Conservation (phyloP, 1,140 invertebrate genomes). For the Bombus breviceps region DNA sequence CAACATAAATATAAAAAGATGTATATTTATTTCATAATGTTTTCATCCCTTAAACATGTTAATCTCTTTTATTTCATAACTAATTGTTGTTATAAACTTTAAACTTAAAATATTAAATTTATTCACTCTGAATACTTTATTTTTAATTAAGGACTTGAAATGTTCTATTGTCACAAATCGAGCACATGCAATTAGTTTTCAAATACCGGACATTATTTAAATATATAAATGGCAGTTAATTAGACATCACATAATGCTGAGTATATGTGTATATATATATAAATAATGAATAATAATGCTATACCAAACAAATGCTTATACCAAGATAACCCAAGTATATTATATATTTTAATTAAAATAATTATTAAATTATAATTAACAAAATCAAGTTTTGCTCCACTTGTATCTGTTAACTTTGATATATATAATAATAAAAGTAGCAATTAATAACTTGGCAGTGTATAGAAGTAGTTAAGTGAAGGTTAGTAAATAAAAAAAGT, state of each 20-base stretch:
- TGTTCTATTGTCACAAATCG: conserved; percentile 33
- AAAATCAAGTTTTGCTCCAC: conserved; percentile 47
- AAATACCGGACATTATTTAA: conserved; percentile 29
- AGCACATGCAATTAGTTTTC: conserved; percentile 23
- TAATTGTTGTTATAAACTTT: background rate
- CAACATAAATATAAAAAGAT: conserved; percentile 6
- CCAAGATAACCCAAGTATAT: background rate
- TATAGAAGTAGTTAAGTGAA: conserved; percentile 67
- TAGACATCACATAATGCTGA: conserved; percentile 32
- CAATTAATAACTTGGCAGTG: conserved; percentile 77
- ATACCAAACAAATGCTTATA: conserved; percentile 20
- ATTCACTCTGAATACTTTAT: conserved; percentile 18
- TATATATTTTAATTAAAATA: conserved; percentile 33
- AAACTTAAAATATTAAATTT: conserved; percentile 11
- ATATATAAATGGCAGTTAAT: conserved; percentile 65
- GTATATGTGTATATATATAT: background rate
- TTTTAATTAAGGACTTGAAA: conserved; percentile 2
- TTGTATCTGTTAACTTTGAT: conserved; percentile 16
- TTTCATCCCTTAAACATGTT: too few relatives aligned
- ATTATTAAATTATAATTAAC: conserved; percentile 43
- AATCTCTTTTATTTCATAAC: too few relatives aligned
- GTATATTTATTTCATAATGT: background rate
- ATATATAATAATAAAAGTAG: conserved; percentile 58
- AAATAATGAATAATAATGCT: conserved; percentile 30
- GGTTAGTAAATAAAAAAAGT: conserved; percentile 51